Evolutionary conservation across 2,113 vertebrate species (phyloP), one percentile per base, ranked within the genome.

Genomic region (Anarrhichthys ocellatus): DNA sequence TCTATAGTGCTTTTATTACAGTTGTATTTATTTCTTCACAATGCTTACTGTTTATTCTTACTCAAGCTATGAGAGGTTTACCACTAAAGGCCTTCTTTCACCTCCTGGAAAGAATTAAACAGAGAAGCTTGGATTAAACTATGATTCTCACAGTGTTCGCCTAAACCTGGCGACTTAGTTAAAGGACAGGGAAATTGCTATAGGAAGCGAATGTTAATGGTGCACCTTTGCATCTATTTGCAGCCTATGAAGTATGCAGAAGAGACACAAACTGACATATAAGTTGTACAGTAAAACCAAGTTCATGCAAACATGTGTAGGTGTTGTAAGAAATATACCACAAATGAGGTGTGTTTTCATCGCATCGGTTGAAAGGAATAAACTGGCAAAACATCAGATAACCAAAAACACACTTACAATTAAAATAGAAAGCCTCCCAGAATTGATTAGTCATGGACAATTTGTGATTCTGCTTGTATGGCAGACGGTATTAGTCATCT

Each of bases 31-130:
- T 89, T 90, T 93, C 10, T 72, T 82, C 76, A 83, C 73, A 66
- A 81, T 89, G 84, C 92, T 93, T 88, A 83, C 72, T 88, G 83
- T 93, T 92, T 91, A 78, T 84, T 90, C 75, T 73, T 54, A 73
- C 20, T 50, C 69, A 79, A 88, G 78, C 79, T 72, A 76, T 66
- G 73, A 87, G 70, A 75, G 58, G 50, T 78, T 86, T 80, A 78
- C 80, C 76, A 88, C 83, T 52, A 68, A 75, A 82, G 50, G 34
- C 65, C 62, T 82, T 73, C 68, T 81, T 86, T 90, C 70, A 80
- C 32, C 68, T 87, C 81, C 78, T 77, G 79, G 80, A 88, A 92
- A 90, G 70, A 87, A 91, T 87, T 86, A 88, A 81, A 82, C 46
- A 66, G 34, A 89, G 52, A 54, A 78, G 56, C 29, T 29, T 27